Evolutionary conservation across 2,888 invertebrate species (phyloP), one percentile per base, ranked within the genome.

Genomic region (Pristionchus mayeri): DNA sequence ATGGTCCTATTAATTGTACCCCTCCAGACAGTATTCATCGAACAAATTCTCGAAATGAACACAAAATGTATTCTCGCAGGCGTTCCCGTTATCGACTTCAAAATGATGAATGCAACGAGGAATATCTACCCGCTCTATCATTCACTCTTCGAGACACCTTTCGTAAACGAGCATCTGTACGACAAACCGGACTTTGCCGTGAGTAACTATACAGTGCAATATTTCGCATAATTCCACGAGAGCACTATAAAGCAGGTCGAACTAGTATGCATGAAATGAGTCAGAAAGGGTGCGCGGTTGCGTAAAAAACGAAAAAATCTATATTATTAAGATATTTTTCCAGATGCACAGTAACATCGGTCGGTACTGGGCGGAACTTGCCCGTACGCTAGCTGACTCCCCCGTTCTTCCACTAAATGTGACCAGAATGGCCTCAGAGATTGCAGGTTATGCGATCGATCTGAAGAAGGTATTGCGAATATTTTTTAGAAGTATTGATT

Each of bases 71-170:
- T 16, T 44, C 44, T 13, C 21, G 50, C n/a, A 24, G 88, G 94
- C 7, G 91, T 94, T 21, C 94, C 94, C 0, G 92, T 93, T 24
- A 91, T 93, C 37, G 94, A 94, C 88, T 88, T 94, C 81, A 89
- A 92, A 2, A 94, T 88, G 88, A 90, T 81, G 81, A 90, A 88
- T 57, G 81, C 54, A 18, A 18, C 80, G 2, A 13, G 67, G 3
- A 24, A 54, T 16, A 30, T 44, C 16, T 92, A 91, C 85, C 92
- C 93, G 24, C 89, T 92, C 27, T 93, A 92, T 79, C 93, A 92
- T 86, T 89, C 90, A 0, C 87, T 92, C 76, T 92, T 93, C 85
- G 92, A 92, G 84, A 91, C 92, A 24, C 91, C 90, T 9, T 91
- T 90, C 84, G 85, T 90, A 34, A 92, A 91, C 80, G 91, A 90